Base-by-base conservation (phyloP, 2,113 vertebrate species). In the Plecotus auritus region DNA sequence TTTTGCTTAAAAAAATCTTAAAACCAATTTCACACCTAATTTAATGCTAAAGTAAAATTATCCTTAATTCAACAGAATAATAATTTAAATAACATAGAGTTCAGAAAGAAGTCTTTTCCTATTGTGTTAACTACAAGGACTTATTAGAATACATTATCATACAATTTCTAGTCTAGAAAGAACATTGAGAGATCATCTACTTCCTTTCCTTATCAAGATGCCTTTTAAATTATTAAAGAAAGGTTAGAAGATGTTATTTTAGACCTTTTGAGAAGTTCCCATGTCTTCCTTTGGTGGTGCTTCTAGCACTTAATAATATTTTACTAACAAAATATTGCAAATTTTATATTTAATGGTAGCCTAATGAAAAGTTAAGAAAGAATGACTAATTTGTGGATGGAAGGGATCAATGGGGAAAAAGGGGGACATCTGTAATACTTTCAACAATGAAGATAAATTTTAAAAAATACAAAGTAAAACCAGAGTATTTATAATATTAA, bases 11-110 rank as follows among this genome's bases (percentile, higher is more conserved):
- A 95, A 95, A 95, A 67, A 32, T 17, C 28, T 94, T 72, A 87
- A 77, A 93, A 91, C 42, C 47, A 93, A 97, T 92, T 95, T 97
- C 78, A 96, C 72, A 94, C 45, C 20, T 86, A 92, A 96, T 96
- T 97, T 97, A 94, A 96, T 72, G 95, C 92, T 93, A 82, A 88
- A 93, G 77, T 93, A 94, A 95, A 90, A 91, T 42, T 95, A 69
- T 51, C 42, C 54, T 96, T 93, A 97, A 95, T 96, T 97, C 80
- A 95, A 87, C 20, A 87, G 49, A 14, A 78, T 96, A 88, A 72
- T 69, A 84, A 94, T 49, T 94, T 76, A 87, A 94, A 89, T 89
- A 94, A 91, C 37, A 69, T 7, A 81, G 84, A 87, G 74, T 94
- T 96, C 80, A 76, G 54, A 78, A 96, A 88, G 37, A 95, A 47